A percentile compares a stretch with the other conserved stretches of the same genome.
Evolutionary conservation across 1,140 invertebrate genomes (phyloP).

Genomic region (Penaeus indicus): DNA sequence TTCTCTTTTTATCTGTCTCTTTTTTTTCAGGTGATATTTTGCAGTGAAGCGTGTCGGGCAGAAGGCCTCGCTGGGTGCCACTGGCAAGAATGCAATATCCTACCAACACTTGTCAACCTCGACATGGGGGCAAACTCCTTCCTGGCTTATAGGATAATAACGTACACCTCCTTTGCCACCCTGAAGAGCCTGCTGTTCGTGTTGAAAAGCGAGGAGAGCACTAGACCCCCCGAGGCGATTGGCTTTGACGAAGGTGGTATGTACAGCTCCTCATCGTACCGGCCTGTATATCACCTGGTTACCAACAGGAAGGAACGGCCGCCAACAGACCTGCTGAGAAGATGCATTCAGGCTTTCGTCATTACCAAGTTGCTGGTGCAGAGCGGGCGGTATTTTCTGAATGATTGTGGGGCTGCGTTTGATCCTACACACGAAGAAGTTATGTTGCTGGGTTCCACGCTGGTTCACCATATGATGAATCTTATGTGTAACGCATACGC

Average conservation of each 20-base stretch:
- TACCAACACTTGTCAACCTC: not conserved
- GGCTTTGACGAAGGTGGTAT: slow-evolving; percentile 30
- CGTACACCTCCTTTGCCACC: not conserved
- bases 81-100: slow-evolving; percentile 37
- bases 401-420: not conserved
- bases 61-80: slow-evolving; percentile 17
- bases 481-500: slow-evolving; percentile 8
- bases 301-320: slow-evolving; percentile 10
- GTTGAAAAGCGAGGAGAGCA: slow-evolving; percentile 1
- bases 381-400: slow-evolving; percentile 5
- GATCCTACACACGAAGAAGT: slow-evolving; percentile 7
- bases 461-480: slow-evolving; percentile 41
- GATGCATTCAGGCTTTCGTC: slow-evolving; percentile 30
- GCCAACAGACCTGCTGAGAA: not conserved
- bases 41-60: slow-evolving; percentile 23
- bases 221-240: not conserved
- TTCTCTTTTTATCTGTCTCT: not conserved
- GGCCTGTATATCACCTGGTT: slow-evolving; percentile 31
- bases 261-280: slow-evolving; percentile 22
- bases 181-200: slow-evolving; percentile 23
- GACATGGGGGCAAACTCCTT: slow-evolving; percentile 7
- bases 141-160: slow-evolving; percentile 25
- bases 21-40: slow-evolving; percentile 40
- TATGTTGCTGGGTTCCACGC: not conserved
- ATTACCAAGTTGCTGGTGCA: slow-evolving; percentile 7